Base-by-base conservation (phyloP, 1,140 invertebrate genomes). In the Tribolium madens region DNA sequence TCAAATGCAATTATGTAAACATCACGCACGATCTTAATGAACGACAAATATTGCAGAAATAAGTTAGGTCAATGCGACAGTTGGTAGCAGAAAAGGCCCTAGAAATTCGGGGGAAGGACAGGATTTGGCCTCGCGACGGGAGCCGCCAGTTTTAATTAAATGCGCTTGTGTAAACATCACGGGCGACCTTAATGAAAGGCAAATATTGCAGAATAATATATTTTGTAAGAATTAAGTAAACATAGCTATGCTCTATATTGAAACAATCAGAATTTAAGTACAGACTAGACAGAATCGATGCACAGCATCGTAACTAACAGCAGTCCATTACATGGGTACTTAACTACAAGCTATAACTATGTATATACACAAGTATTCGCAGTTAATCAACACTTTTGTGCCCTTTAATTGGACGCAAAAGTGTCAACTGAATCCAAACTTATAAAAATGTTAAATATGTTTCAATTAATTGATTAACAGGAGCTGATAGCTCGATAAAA, bases 181-280 rank as follows among this genome's bases (percentile, higher is more conserved):
- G n/a, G n/a, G n/a, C n/a, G n/a, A n/a, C n/a, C n/a, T 26, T 18
- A 48, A 48, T 73, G n/a, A 73, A 50, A 73, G n/a, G 42, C 21
- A 36, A 69, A 68, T 75, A 33, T 75, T 68, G 60, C 60, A 75
- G 48, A 73, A 57, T 78, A 78, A 74, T 74, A 73, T 79, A 79
- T 77, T 76, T 69, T 53, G 68, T 73, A 79, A 79, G 70, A 74
- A 79, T 77, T 78, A 77, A 74, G 52, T 77, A 76, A 78, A 78
- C 76, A 78, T 78, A 73, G 70, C 76, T 80, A 78, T 68, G 68
- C 60, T 68, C 53, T 79, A 77, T 69, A 80, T 78, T 70, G 76
- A 81, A 80, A 81, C 79, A 80, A 81, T 80, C 77, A 81, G 75
- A 81, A 78, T 81, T 81, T 82, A 82, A 80, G 79, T 81, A 82